Base-by-base conservation (phyloP, 1,140 invertebrate genomes). In the Centruroides vittatus region DNA sequence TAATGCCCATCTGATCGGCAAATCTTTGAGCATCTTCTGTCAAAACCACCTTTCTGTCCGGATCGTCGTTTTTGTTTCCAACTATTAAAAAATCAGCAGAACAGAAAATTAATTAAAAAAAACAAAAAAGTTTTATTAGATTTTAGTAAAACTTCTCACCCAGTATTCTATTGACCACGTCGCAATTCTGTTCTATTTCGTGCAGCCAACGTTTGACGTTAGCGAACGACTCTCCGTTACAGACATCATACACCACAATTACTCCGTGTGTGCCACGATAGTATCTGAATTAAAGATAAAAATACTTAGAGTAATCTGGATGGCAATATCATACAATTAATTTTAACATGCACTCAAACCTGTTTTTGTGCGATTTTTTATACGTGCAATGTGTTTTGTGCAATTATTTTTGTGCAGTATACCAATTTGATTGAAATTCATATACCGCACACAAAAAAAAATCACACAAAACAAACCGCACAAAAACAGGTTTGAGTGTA, bases 141-240 rank as follows among this genome's bases (percentile, higher is more conserved):
- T 51, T 60, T 3, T 46, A 58, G 34, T 4, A 35, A 4, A 36
- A 7, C 35, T 51, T 73, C 75, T 78, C 75, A 92, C 89, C 91
- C 81, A 99, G 82, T 78, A 98, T 93, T 84, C 91, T 93, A 79
- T 97, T 97, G 59, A 99, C 95, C 71, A 94, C 88, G 81, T 99
- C 95, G 84, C 96, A 99, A 79, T 99, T 98, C 73, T 97, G 90
- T 72, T 98, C 94, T 68, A 99, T 99, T 81, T 99, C 96, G 72
- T 97, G 91, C 34, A 71, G 60, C 79, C 80, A 81, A 73, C 95
- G 79, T 74, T 98, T 96, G 0, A 99, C 94, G 78, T 99, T 99
- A 56, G 93, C 93, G 81, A 99, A 99, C 8, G 93, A 94, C 73
- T 99, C 95, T 36, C 93, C 94, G 77, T 90, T 98, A 55, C 90